These are phyloP conservation scores for Ivindomyrus marchei DNA, from an alignment of 2,113 vertebrate species.

Conservation along the genomic window DNA sequence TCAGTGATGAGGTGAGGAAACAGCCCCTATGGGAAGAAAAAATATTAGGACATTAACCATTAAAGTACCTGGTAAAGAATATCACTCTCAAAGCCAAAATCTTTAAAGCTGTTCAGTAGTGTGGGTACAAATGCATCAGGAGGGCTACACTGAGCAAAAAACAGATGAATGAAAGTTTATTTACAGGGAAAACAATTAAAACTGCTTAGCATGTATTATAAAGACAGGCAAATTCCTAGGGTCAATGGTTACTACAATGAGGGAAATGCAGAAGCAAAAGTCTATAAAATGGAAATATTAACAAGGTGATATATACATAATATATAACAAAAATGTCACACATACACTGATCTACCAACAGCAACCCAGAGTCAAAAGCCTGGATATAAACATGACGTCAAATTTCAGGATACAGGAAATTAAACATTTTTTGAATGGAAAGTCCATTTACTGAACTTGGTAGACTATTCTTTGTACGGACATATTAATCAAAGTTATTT, in stretches of 20 bases:
- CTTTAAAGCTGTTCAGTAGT: background rate
- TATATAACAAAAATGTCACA: background rate
- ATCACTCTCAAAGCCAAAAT: background rate
- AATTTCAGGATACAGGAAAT: background rate
- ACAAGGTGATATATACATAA: background rate
- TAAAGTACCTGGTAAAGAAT: background rate
- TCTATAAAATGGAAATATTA: background rate
- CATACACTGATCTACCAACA: background rate
- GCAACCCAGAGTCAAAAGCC: background rate
- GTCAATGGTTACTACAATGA: background rate
- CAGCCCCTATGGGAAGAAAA: slow-evolving; percentile 74
- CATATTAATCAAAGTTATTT: background rate
- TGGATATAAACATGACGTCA: background rate
- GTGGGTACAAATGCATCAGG: background rate
- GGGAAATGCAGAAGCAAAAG: background rate
- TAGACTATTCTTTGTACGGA: background rate
- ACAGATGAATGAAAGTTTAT: background rate
- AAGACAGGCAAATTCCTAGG: background rate
- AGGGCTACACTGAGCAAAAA: background rate
- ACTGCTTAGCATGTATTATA: background rate
- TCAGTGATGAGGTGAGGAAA: slow-evolving; percentile 93
- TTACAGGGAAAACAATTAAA: background rate
- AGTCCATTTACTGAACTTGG: background rate
- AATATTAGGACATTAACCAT: background rate
- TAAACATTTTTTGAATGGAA: background rate